A percentile compares a stretch with the other conserved stretches of the same genome.
These are phyloP conservation scores for Stratiomys singularior DNA, from an alignment of 2,888 invertebrate genomes.

Conservation along the genomic window DNA sequence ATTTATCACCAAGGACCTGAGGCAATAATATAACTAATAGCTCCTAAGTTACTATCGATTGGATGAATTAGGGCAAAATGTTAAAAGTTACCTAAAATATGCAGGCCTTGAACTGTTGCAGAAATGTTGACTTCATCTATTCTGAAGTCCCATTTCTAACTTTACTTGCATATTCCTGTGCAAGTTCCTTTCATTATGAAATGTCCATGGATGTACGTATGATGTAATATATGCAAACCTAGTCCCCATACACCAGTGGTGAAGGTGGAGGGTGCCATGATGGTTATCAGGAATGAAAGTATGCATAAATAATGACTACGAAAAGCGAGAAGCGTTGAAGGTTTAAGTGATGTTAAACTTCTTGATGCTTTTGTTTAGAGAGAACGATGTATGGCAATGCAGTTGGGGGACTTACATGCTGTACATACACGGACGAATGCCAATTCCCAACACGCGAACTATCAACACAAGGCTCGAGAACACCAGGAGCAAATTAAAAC, in stretches of 20 bases:
- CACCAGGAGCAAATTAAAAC: neutral
- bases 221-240: neutral
- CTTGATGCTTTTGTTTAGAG: conserved; percentile 21
- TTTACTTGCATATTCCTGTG: no score
- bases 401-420: conserved; percentile 2
- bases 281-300: conserved; percentile 33
- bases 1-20: no score
- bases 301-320: conserved; percentile 28
- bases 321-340: conserved; percentile 16
- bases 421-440: neutral
- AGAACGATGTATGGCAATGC: neutral
- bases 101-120: no score
- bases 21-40: no score
- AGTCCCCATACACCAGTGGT: neutral
- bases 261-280: conserved; percentile 3
- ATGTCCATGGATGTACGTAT: no score
- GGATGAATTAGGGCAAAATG: no score
- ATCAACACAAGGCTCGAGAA: neutral
- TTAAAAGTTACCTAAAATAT: no score
- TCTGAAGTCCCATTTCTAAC: no score
- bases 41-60: no score
- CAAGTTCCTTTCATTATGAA: no score
- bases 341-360: conserved; percentile 26
- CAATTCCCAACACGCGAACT: conserved; percentile 26
- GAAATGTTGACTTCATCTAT: no score